A percentile compares a stretch with the other conserved stretches of the same genome.
These are phyloP conservation scores for Phyto melanocephala DNA, from an alignment of 2,888 invertebrate genomes.

Conservation along the genomic window DNA sequence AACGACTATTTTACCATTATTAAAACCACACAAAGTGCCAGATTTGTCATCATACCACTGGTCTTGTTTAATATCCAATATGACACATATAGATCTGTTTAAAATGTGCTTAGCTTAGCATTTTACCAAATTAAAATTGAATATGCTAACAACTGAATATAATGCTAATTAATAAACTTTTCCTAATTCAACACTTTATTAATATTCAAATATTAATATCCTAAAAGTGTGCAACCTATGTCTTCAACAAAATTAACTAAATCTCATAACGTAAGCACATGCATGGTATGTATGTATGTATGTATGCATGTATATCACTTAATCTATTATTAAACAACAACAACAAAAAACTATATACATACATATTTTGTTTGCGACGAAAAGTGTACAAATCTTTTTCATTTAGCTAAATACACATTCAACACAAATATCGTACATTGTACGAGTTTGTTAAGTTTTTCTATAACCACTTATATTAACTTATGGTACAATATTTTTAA, in stretches of 20 bases:
- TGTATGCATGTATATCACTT: too few species aligned
- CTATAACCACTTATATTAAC: slow-evolving; percentile 1
- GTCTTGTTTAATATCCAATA: too few species aligned
- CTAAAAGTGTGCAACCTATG: not conserved
- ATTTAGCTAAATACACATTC: slow-evolving; percentile 7
- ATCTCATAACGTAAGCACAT: not conserved
- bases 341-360: too few species aligned
- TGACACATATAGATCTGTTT: too few species aligned
- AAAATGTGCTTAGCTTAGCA: too few species aligned
- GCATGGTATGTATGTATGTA: not conserved
- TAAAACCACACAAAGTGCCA: too few species aligned
- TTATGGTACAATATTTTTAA: slow-evolving; percentile 15
- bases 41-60: too few species aligned
- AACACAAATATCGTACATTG: slow-evolving; percentile 9
- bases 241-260: not conserved
- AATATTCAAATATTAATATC: not conserved
- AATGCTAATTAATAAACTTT: not conserved
- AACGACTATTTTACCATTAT: too few species aligned
- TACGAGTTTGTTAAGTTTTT: slow-evolving; percentile 12
- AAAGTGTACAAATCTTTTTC: slow-evolving; percentile 36
- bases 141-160: too few species aligned
- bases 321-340: too few species aligned
- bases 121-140: too few species aligned
- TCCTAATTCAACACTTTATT: not conserved
- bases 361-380: too few species aligned